Conservation (phyloP, 1,140 invertebrate species). For the Cotesia chilonis region DNA sequence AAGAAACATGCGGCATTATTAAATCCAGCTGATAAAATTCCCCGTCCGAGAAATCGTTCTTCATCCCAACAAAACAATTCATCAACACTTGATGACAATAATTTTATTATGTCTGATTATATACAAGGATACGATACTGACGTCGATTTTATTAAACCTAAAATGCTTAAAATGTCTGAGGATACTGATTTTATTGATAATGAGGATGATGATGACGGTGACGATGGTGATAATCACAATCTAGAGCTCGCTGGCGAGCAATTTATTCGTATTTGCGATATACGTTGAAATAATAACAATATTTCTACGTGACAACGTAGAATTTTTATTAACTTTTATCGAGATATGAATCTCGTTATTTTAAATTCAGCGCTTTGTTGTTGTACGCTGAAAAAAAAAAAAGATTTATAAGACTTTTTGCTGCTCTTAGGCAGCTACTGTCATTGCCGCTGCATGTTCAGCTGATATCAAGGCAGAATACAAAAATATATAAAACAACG, state of each 20-base stretch:
- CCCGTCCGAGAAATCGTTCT: constrained; percentile 57
- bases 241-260: constrained; percentile 54
- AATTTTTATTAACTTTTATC: constrained; percentile 35
- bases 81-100: constrained; percentile 46
- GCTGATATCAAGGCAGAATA: no score
- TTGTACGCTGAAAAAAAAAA: no score
- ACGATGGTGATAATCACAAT: constrained; percentile 33
- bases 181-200: constrained; percentile 47
- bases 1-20: constrained; percentile 73
- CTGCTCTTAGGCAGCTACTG: no score
- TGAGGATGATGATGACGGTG: no score
- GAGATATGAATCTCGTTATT: constrained; percentile 65
- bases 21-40: constrained; percentile 62
- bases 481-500: no score
- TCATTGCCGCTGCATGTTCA: no score
- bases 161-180: constrained; percentile 52
- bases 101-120: constrained; percentile 53
- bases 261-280: constrained; percentile 59
- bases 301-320: constrained; percentile 27
- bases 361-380: constrained; percentile 50
- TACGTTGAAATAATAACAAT: constrained; percentile 54
- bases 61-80: constrained; percentile 50
- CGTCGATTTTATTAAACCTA: constrained; percentile 50
- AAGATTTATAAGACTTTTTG: no score
- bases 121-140: constrained; percentile 44